Evolutionary conservation across 2,888 invertebrate genomes (phyloP), one percentile per base, ranked within the genome.

Genomic region (Nemapogon koenigi): DNA sequence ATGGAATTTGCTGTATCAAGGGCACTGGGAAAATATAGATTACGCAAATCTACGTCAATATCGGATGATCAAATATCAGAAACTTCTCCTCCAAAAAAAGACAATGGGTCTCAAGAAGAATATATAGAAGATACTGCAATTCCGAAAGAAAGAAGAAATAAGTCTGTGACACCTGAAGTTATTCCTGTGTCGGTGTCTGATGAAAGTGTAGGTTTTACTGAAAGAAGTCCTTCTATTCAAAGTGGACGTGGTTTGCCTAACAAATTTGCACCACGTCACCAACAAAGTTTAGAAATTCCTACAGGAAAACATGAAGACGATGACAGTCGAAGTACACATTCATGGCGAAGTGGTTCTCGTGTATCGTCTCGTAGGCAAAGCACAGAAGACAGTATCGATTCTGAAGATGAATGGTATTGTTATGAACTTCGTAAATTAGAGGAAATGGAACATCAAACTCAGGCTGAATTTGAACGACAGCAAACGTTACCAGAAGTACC

Each of bases 381-480:
- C 55, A 94, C 94, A 0, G 94, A 94, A 70, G 94, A 94, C 51
- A 92, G 92, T 52, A 94, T 94, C 40, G 94, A 94, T 60, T 92
- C 91, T 16, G 94, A 94, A 67, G 94, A 94, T 56, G 94, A 94
- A 61, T 94, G 94, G 89, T 94, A 93, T 53, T 91, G 91, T 51
- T 93, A 94, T 59, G 94, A 94, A 58, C 63, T 94, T 40, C 79
- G 91, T 39, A 92, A 94, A 63, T 66, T 94, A 22, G 92, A 94
- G 65, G 91, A 93, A 65, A 82, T 94, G 66, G 94, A 94, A 62
- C 81, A 88, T 44, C 88, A 88, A 46, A 85, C 86, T 2, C 84
- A 86, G 48, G 49, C 86, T 40, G 88, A 89, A 50, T 59, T 75
- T 27, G 84, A 86, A 46, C 81, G 88, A 61, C 85, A 85, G 18